phyloP scores from a whole-genome alignment of 2,888 invertebrate species.

The Chrysomela aeneicollis region DNA sequence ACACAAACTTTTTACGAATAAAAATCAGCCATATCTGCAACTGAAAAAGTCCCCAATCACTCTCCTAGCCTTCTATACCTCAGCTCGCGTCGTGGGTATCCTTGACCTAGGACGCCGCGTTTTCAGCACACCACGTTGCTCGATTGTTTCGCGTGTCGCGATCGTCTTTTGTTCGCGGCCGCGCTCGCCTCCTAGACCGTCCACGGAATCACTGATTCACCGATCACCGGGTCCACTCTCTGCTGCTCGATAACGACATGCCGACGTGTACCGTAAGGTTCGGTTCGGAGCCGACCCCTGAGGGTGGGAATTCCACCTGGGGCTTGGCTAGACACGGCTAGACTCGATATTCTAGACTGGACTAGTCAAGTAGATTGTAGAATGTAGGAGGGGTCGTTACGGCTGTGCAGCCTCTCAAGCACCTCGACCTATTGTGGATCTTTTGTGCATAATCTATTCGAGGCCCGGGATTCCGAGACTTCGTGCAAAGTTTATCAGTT shows the following conservation, averaged over 20 bases:
- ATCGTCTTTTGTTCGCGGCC: not conserved
- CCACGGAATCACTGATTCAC: not conserved
- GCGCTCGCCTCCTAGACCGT: not conserved
- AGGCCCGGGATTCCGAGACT: too few species aligned
- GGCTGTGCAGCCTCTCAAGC: too few species aligned
- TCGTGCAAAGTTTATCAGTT: too few species aligned
- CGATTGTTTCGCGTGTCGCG: not conserved
- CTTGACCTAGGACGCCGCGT: not conserved
- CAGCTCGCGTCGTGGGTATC: not conserved
- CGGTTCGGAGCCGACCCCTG: conserved; percentile 11
- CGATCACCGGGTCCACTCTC: not conserved
- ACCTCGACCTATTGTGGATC: too few species aligned
- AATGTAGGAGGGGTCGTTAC: too few species aligned
- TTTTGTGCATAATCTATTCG: too few species aligned
- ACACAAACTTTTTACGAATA: too few species aligned
- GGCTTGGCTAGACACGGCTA: not conserved
- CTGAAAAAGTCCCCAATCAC: not conserved
- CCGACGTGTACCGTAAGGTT: not conserved
- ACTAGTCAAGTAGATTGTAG: too few species aligned
- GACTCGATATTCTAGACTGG: not conserved
- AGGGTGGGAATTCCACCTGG: not conserved
- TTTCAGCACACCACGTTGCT: not conserved
- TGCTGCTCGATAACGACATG: not conserved
- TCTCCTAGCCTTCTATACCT: not conserved
- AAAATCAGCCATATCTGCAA: too few species aligned